Conservation (phyloP, 2,113 vertebrate genomes). For the Uria lomvia region DNA sequence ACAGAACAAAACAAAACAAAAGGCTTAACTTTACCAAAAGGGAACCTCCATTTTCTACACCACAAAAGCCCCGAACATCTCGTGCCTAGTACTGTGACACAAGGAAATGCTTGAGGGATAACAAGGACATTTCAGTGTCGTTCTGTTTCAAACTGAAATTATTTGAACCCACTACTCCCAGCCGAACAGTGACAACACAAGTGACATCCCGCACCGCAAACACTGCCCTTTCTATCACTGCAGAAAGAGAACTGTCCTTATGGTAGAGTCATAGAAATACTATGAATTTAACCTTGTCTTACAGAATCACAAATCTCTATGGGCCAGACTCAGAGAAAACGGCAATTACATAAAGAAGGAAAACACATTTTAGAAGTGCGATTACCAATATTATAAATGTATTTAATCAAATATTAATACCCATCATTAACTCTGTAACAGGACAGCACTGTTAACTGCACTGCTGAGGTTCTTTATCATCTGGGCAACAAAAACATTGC, state of each 20-base stretch:
- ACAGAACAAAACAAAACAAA: neutral
- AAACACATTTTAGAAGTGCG: neutral
- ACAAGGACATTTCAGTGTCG: neutral
- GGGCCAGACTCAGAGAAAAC: neutral
- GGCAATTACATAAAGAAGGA: neutral
- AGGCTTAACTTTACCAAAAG: neutral
- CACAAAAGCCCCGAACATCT: neutral
- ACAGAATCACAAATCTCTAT: neutral
- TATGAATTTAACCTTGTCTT: neutral
- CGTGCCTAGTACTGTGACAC: neutral
- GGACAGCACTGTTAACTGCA: conserved; percentile 69
- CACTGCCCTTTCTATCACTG: neutral
- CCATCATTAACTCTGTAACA: conserved; percentile 11
- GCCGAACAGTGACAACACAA: neutral
- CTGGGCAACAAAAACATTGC: conserved; percentile 25
- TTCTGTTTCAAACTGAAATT: neutral
- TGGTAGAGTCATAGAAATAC: neutral
- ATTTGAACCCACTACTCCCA: neutral
- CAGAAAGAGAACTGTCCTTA: neutral
- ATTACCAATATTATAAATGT: fast-evolving
- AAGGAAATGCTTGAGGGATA: neutral
- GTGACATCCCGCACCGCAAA: neutral
- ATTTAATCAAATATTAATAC: neutral
- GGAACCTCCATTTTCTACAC: neutral
- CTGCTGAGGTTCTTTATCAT: conserved; percentile 83